Evolutionary conservation across 2,113 vertebrate genomes (phyloP).

Genomic region (Ranitomeya imitator): DNA sequence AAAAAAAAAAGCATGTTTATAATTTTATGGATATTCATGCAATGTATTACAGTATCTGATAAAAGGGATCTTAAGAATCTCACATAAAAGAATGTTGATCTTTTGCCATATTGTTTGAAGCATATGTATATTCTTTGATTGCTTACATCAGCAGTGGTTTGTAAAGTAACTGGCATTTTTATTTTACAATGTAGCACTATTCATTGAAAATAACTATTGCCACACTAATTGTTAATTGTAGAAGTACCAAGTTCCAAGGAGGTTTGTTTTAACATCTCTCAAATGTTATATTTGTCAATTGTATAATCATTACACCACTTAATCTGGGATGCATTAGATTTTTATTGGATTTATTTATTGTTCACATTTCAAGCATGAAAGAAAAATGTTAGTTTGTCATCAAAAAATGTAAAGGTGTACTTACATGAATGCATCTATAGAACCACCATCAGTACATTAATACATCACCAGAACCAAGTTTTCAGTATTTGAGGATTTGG

Average conservation of each 20-base stretch:
- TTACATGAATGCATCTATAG: too few relatives aligned
- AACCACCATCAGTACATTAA: too few relatives aligned
- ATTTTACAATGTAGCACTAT: neutral
- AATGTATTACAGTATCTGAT: neutral
- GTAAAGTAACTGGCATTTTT: neutral
- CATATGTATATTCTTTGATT: constrained; percentile 15
- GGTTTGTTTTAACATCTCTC: neutral
- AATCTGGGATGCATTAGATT: neutral
- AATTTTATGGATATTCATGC: neutral
- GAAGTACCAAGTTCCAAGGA: neutral
- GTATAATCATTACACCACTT: neutral
- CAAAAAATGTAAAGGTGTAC: too few relatives aligned
- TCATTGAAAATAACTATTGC: constrained; percentile 20
- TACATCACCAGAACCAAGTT: too few relatives aligned
- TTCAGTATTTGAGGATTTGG: too few relatives aligned
- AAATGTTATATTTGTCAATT: neutral
- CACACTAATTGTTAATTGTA: neutral
- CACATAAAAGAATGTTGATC: neutral
- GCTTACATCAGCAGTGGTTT: constrained; percentile 7
- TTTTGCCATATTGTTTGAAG: constrained; percentile 18
- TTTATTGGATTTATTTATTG: too few relatives aligned
- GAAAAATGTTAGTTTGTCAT: neutral
- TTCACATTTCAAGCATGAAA: neutral
- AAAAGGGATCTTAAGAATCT: neutral
- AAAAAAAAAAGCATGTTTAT: constrained; percentile 7